Evolutionary conservation across 2,797 vertebrate genomes (phyloP).

Genomic region (Pipistrellus pipistrellus): DNA sequence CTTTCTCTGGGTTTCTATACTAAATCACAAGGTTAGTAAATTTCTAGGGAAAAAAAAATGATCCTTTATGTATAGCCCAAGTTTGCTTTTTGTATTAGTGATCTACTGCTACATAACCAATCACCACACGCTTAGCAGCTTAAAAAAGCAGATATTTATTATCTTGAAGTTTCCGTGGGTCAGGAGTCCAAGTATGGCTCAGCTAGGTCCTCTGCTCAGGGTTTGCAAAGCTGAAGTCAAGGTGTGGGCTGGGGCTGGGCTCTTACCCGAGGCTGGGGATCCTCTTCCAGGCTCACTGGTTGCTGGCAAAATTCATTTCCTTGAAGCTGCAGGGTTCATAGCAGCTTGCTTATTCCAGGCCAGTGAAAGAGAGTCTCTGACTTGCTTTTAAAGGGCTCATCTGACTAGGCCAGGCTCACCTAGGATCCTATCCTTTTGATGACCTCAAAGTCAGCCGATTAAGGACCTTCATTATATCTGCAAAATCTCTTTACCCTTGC

Average conservation of each 20-base stretch:
- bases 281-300: background rate
- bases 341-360: background rate
- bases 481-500: background rate
- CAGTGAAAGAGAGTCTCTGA: background rate
- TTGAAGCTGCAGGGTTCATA: background rate
- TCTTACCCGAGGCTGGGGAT: background rate
- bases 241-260: background rate
- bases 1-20: background rate
- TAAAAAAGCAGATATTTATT: slow-evolving; percentile 50
- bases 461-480: background rate
- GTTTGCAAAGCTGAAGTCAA: background rate
- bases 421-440: background rate
- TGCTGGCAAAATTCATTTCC: background rate
- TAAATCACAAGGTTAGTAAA: background rate
- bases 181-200: background rate
- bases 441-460: background rate
- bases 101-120: slow-evolving; percentile 10
- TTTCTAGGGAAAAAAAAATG: slow-evolving; percentile 60
- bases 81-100: slow-evolving; percentile 54
- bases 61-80: background rate
- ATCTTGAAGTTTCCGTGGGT: background rate
- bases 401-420: background rate
- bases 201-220: background rate
- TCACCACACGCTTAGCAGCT: slow-evolving; percentile 3
- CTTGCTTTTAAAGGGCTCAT: background rate